Evolutionary conservation across 2,888 invertebrate genomes (phyloP), one percentile per base, ranked within the genome.

Genomic region (Melanotus villosus): DNA sequence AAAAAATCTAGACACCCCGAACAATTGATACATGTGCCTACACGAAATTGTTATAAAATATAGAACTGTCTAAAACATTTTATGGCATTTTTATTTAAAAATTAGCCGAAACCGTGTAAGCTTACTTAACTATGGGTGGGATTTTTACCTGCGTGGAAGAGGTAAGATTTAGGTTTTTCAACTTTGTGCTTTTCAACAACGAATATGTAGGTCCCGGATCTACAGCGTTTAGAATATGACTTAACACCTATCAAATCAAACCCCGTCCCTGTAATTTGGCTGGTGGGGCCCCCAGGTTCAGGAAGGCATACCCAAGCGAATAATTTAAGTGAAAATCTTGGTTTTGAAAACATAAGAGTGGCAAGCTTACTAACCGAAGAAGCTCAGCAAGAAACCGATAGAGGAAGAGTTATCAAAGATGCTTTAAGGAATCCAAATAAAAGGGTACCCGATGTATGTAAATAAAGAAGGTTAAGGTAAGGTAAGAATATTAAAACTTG

Each of bases 211-310:
- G 74, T 78, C 54, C 74, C 79, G 52, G 74, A 72, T 45, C 73
- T 79, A 66, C 77, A 80, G 70, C 73, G 80, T 45, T 65, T 79
- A 21, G 70, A 77, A 43, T 81, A 79, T 68, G 85, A 85, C 72
- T 77, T 85, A 78, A 78, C 83, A 36, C 80, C 82, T 16, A 75
- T 86, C 65, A 81, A 80, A 65, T 79, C 80, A 41, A 80, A 84
- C 65, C 84, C 84, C 18, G 74, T 85, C 38, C 89, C 89, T 0
- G 86, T 89, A 38, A 83, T 89, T 65, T 87, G 87, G 84, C 81
- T 88, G 12, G 76, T 86, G n/a, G 87, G 87, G 7, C 78, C 80
- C 21, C 78, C 78, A 45, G 82, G 81, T 54, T 76, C 79, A 5
- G 82, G 82, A 6, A 76, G 80, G 18, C 75, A 75, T 52, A 77